Percentiles rank a stretch among this genome's conserved stretches.
Evolutionary conservation across 2,797 vertebrate species (phyloP).

Genomic region (Cynopterus sphinx): DNA sequence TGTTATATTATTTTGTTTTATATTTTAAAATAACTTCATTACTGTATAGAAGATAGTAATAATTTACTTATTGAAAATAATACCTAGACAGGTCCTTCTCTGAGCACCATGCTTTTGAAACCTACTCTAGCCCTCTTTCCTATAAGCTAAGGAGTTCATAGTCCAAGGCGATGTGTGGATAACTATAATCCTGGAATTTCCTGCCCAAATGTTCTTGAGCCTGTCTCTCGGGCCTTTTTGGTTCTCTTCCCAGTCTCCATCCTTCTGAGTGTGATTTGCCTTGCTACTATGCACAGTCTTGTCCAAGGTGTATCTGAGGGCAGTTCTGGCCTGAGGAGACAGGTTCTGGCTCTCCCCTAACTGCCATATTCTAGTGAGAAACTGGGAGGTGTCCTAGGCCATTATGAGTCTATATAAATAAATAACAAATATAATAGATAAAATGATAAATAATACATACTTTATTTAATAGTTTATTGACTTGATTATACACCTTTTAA

Average conservation of each 20-base stretch:
- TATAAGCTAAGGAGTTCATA: not conserved
- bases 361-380: not conserved
- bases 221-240: not conserved
- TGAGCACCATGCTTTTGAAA: not conserved
- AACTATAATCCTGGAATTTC: not conserved
- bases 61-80: not conserved
- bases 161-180: not conserved
- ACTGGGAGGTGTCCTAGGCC: not conserved
- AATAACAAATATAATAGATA: not conserved
- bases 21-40: not conserved
- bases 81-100: not conserved
- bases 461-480: not conserved
- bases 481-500: not conserved
- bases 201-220: not conserved
- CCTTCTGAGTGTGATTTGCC: not conserved
- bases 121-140: not conserved
- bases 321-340: not conserved
- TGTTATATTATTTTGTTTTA: not conserved
- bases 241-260: not conserved
- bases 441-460: not conserved
- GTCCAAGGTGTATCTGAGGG: not conserved
- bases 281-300: accelerated
- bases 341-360: not conserved
- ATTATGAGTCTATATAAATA: not conserved
- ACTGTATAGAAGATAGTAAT: not conserved